Evolutionary conservation across 2,113 vertebrate species (phyloP).

Genomic region (Sigmodon hispidus): DNA sequence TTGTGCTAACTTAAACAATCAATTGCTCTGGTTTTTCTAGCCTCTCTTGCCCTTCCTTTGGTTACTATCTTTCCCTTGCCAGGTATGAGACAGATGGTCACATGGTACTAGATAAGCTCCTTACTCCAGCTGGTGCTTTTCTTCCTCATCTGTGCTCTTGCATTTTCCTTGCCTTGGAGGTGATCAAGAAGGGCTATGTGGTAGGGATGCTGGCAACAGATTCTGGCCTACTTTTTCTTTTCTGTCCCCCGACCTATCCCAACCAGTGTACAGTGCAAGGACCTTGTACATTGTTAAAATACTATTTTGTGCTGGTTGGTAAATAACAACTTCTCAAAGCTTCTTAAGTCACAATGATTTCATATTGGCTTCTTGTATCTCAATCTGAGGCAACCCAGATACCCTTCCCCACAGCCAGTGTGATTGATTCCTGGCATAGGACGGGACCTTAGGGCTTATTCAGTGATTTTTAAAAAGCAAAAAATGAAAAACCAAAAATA

Average conservation of each 20-base stretch:
- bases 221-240: neutral
- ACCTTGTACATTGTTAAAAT: neutral
- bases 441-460: neutral
- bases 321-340: neutral
- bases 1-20: constrained; percentile 56
- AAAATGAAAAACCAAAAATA: too few species aligned
- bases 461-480: constrained; percentile 40
- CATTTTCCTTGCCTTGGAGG: neutral
- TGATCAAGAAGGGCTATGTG: neutral
- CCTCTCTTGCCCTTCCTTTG: constrained; percentile 23
- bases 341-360: neutral
- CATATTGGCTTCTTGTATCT: neutral
- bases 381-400: neutral
- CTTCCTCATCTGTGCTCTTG: neutral
- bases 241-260: neutral
- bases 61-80: constrained; percentile 1
- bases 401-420: neutral
- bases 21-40: constrained; percentile 46
- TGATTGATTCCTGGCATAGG: neutral
- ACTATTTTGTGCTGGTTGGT: neutral
- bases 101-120: neutral
- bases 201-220: neutral
- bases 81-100: constrained; percentile 39
- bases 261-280: fast-evolving
- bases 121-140: constrained; percentile 26